phyloP scores from a whole-genome alignment of 2,888 invertebrate genomes.

The Troides aeacus region DNA sequence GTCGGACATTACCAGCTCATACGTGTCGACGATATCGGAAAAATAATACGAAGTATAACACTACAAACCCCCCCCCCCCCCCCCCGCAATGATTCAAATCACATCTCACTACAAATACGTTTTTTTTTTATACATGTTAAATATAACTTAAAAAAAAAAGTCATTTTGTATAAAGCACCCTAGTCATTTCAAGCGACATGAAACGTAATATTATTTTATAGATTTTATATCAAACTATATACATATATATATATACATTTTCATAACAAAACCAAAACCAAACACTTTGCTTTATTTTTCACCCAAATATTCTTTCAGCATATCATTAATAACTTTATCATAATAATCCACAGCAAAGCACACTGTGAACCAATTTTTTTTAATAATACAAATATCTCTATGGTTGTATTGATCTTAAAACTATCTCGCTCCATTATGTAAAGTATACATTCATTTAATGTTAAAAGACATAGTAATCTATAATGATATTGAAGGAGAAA shows the following conservation, averaged over 20 bases:
- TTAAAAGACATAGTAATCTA: background rate
- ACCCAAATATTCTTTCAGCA: background rate
- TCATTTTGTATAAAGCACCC: background rate
- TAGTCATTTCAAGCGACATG: background rate
- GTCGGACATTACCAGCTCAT: conserved; percentile 1
- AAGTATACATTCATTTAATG: background rate
- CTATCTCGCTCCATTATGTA: background rate
- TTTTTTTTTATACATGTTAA: background rate
- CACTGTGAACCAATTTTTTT: background rate
- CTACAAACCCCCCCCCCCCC: background rate
- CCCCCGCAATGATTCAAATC: background rate
- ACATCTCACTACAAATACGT: background rate
- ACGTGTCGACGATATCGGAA: background rate
- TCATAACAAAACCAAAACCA: background rate
- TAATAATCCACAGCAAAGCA: background rate
- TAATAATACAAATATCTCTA: background rate
- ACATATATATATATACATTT: background rate
- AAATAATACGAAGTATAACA: background rate
- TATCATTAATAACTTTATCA: background rate
- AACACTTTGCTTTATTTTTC: background rate
- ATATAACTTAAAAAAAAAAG: background rate
- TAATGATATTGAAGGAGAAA: background rate
- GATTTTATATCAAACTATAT: conserved; percentile 1
- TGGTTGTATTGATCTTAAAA: conserved; percentile 3
- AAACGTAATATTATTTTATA: conserved; percentile 2